These are phyloP conservation scores for Podarcis siculus DNA, from an alignment of 2,797 vertebrate species.

Conservation along the genomic window DNA sequence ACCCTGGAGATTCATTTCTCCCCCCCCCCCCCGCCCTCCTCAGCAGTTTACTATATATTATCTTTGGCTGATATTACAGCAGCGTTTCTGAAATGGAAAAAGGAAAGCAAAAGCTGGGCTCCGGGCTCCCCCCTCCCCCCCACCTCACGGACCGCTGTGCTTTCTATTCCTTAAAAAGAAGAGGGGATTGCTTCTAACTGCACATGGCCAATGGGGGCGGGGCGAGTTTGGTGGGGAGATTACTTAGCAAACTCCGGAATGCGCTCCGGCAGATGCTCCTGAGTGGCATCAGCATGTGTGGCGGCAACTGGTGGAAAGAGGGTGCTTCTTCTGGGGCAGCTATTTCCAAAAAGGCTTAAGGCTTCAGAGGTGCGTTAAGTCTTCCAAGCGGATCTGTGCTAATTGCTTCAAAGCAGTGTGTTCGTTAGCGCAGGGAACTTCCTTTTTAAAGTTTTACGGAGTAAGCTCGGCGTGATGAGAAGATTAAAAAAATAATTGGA, in stretches of 20 bases:
- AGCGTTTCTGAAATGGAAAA: not conserved
- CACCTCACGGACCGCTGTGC: not conserved
- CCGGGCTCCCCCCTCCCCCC: not conserved
- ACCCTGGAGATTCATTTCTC: not conserved
- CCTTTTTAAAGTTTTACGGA: conserved; percentile 23
- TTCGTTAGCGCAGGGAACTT: not conserved
- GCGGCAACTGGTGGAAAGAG: conserved; percentile 78
- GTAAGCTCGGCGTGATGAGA: conserved; percentile 21
- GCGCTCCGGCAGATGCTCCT: conserved; percentile 78
- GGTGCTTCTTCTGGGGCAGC: conserved; percentile 71
- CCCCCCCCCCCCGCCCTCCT: not conserved
- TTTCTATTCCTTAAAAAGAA: conserved; percentile 70
- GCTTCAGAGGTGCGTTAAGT: conserved; percentile 62
- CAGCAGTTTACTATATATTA: fast-evolving
- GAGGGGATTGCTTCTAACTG: conserved; percentile 64
- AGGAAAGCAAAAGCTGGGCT: conserved; percentile 23
- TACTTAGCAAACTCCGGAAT: conserved; percentile 81
- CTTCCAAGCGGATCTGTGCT: conserved; percentile 64
- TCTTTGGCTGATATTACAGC: not conserved
- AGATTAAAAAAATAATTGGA: not conserved
- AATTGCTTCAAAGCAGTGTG: conserved; percentile 51
- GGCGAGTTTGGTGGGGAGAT: conserved; percentile 70
- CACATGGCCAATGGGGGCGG: conserved; percentile 49
- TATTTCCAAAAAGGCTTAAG: conserved; percentile 79
- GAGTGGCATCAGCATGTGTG: conserved; percentile 90